Conservation (phyloP, 2,888 invertebrate genomes). For the Ormia ochracea region DNA sequence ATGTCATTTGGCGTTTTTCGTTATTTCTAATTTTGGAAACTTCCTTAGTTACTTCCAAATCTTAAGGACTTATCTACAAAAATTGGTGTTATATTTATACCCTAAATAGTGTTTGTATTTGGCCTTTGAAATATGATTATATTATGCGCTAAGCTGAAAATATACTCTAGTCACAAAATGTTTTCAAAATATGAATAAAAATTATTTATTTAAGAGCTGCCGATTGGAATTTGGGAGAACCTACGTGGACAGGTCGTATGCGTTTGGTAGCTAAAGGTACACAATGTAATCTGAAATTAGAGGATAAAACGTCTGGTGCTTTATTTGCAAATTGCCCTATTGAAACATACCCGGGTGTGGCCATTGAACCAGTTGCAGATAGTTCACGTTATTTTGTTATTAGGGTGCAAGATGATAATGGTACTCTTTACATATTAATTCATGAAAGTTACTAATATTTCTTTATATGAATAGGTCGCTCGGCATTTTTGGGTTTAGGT, state of each 20-base stretch:
- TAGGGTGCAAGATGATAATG: slow-evolving; percentile 95
- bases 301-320: slow-evolving; percentile 95
- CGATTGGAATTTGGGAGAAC: slow-evolving; percentile 98
- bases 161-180: too few species aligned
- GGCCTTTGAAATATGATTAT: not conserved
- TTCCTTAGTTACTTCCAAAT: too few species aligned
- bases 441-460: not conserved
- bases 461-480: slow-evolving; percentile 79
- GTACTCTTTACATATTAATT: slow-evolving; percentile 76
- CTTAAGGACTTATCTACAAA: too few species aligned
- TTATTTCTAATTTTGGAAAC: too few species aligned
- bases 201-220: slow-evolving; percentile 85
- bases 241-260: slow-evolving; percentile 99
- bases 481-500: slow-evolving; percentile 97
- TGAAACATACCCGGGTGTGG: slow-evolving; percentile 95
- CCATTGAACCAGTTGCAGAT: slow-evolving; percentile 96
- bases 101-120: too few species aligned
- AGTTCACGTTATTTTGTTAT: slow-evolving; percentile 98
- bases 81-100: too few species aligned
- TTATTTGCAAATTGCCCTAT: slow-evolving; percentile 98
- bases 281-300: slow-evolving; percentile 92
- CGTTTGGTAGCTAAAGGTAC: slow-evolving; percentile 92
- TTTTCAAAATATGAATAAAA: not conserved
- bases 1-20: too few species aligned
- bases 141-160: too few species aligned